Evolutionary conservation across 1,140 invertebrate species (phyloP).

Genomic region (Diuraphis noxia): DNA sequence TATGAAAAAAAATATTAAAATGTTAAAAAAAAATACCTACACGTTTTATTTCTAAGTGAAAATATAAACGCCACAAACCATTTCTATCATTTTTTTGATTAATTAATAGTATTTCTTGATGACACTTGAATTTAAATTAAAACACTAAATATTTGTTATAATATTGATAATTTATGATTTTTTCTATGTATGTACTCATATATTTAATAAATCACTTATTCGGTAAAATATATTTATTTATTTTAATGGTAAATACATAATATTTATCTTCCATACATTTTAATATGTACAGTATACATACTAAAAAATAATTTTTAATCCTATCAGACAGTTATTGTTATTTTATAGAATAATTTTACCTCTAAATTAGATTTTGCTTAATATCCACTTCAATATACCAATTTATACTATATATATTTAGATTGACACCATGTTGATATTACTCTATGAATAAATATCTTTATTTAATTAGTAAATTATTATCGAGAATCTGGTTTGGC

Average conservation of each 20-base stretch:
- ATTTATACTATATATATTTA: too few relatives aligned
- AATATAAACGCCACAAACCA: background rate
- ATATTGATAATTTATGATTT: background rate
- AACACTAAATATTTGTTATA: background rate
- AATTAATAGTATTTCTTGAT: background rate
- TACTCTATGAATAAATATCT: background rate
- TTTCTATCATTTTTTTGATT: background rate
- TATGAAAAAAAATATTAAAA: background rate
- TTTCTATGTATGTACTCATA: background rate
- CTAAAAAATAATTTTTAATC: background rate
- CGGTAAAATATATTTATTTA: background rate
- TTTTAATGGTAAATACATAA: background rate
- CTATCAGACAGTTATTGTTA: background rate
- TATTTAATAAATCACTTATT: background rate
- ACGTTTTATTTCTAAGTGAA: background rate
- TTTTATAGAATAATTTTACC: background rate
- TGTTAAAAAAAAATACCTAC: background rate
- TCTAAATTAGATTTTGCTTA: background rate
- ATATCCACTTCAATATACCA: background rate
- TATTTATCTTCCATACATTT: background rate
- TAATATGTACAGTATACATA: background rate
- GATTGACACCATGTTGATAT: background rate
- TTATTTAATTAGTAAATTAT: background rate
- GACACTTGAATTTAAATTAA: slow-evolving; percentile 2
- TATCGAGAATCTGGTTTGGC: background rate